Evolutionary conservation across 2,797 vertebrate genomes (phyloP), one percentile per base, ranked within the genome.

Genomic region (Ceryle rudis): DNA sequence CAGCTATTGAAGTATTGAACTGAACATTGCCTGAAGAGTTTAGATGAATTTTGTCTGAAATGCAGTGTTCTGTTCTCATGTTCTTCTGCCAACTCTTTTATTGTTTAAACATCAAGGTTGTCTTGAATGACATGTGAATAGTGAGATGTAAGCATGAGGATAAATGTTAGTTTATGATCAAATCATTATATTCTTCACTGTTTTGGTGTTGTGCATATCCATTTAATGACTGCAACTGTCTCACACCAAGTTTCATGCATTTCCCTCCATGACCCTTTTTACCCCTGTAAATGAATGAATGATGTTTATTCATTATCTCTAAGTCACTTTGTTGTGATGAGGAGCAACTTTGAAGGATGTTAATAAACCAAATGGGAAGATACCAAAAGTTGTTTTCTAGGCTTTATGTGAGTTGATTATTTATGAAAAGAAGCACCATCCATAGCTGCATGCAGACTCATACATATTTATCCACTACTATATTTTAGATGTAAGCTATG

Each of bases 401-500:
- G 84, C 58, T 96, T 91, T 65, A 70, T 89, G 5, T 3, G 37
- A 55, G 37, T 81, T 83, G 21, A 51, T 91, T 74, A n/a, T 89
- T 95, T 79, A 42, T 75, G 81, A 80, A 66, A 77, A 85, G 62
- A 47, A 79, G 33, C 39, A 29, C 19, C 0, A 15, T 75, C 86
- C 39, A 42, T 83, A 62, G 66, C 55, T 88, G 7, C 33, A 22
- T 60, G 64, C 52, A 26, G 41, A 18, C 66, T 95, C 67, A 93
- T 94, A 15, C 77, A 82, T 94, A 90, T 95, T 95, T 49, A 95
- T 90, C 22, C 37, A 51, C 3, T 6, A 31, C 64, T 88, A 26
- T 81, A 22, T 88, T 72, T 94, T 90, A 95, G 86, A 75, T 58
- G 62, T 66, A 89, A 89, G 78, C 71, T 92, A 14, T 69, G 58